These are phyloP conservation scores for Mystacides longicornis DNA, from an alignment of 2,888 invertebrate genomes.

Conservation along the genomic window DNA sequence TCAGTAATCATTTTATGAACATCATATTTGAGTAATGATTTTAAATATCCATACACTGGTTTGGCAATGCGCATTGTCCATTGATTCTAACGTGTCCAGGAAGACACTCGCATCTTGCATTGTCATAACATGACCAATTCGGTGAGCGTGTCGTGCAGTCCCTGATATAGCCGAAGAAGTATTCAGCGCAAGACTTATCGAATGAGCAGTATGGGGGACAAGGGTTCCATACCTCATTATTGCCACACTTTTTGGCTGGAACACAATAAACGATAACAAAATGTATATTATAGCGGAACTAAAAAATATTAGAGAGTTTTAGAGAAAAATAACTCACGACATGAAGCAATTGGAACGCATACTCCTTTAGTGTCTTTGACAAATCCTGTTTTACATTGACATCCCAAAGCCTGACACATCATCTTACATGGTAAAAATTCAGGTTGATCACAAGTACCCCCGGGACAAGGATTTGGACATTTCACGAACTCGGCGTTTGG, in stretches of 20 bases:
- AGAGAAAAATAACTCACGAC: no score
- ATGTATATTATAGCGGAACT: no score
- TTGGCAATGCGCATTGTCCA: not conserved
- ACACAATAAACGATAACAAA: no score
- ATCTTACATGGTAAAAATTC: not conserved
- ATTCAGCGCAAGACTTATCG: slow-evolving; percentile 7
- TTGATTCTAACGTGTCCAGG: slow-evolving; percentile 5
- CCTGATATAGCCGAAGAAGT: slow-evolving; percentile 7
- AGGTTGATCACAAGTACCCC: not conserved
- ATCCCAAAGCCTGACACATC: not conserved
- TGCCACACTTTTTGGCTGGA: slow-evolving; percentile 7
- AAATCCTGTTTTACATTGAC: not conserved
- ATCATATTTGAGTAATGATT: no score
- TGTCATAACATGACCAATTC: slow-evolving; percentile 4
- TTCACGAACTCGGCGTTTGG: not conserved
- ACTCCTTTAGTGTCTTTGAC: not conserved
- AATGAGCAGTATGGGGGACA: slow-evolving; percentile 12
- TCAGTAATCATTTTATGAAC: no score
- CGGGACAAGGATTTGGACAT: not conserved
- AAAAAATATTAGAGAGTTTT: no score
- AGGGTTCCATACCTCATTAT: slow-evolving; percentile 10
- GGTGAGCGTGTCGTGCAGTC: slow-evolving; percentile 7
- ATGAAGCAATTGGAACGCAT: not conserved
- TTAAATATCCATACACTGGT: slow-evolving; percentile 1
- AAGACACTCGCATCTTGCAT: slow-evolving; percentile 1